Base-by-base conservation (phyloP, 2,888 invertebrate species). In the Allacma fusca region DNA sequence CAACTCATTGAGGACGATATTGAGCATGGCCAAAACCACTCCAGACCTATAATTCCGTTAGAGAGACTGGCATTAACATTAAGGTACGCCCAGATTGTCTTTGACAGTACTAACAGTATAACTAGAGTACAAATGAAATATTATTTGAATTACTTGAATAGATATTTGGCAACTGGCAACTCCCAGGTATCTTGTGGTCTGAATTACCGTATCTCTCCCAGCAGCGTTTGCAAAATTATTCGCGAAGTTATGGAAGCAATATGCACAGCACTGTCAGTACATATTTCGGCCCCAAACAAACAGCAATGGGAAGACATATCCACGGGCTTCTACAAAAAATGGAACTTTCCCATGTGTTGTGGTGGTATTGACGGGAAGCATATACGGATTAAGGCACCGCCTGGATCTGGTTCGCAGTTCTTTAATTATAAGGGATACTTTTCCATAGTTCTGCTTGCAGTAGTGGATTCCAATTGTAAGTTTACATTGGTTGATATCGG, bases 291-390 rank as follows among this genome's bases (percentile, higher is more conserved):
- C 1, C 43, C 70, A 21, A 62, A 21, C 9, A 65, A 40, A 40
- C 7, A 40, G 5, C 5, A 40, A 40, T 73, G 68, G 67, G 13
- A 19, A 28, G 57, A 28, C 59, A 19, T 28, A 13, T 62, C 57
- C 1, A 26, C n/a, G n/a, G n/a, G n/a, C n/a, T n/a, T n/a, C n/a
- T n/a, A n/a, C n/a, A n/a, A n/a, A n/a, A n/a, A n/a, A n/a, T 81
- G 81, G 81, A 77, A 81, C 57, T 78, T 78, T 72, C 79, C 76
- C 1, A 79, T 80, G 43, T 67, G 64, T 19, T 67, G 76, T 26
- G 82, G 81, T 7, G 80, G 79, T 13, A 62, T 84, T 67, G 84
- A 83, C 70, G 83, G 83, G 16, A 84, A 83, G 26, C 81, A 83
- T 65, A 77, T 84, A 23, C 29, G 74, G 19, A 78, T 83, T 21